phyloP scores from a whole-genome alignment of 2,797 vertebrate genomes.

The Phoeniculus purpureus region DNA sequence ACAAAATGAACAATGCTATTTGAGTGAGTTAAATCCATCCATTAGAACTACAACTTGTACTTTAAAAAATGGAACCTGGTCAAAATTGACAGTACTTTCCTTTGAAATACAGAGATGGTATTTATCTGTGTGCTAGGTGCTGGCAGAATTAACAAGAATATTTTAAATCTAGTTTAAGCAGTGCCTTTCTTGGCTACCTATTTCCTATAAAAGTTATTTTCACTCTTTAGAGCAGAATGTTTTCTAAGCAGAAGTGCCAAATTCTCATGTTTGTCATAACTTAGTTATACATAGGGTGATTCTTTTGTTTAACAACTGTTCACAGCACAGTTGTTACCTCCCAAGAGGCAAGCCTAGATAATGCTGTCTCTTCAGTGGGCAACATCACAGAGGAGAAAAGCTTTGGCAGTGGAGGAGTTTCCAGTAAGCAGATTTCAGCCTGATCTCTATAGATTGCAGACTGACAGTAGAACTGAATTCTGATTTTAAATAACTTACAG shows the following conservation, averaged over 20 bases:
- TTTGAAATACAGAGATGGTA: neutral
- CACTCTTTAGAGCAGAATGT: neutral
- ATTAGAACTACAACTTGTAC: neutral
- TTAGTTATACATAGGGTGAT: neutral
- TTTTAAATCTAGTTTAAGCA: neutral
- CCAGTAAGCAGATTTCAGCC: neutral
- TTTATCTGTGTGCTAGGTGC: neutral
- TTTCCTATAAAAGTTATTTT: neutral
- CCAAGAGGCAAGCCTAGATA: neutral
- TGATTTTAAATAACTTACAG: neutral
- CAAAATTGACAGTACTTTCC: neutral
- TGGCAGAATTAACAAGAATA: neutral
- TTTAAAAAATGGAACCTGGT: neutral
- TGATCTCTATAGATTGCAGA: neutral
- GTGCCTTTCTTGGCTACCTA: neutral
- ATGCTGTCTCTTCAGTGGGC: neutral
- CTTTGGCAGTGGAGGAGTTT: rapidly evolving
- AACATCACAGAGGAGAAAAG: neutral
- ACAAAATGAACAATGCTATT: neutral
- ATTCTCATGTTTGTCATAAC: neutral
- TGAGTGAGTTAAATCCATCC: neutral
- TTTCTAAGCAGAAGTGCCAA: neutral
- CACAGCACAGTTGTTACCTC: neutral
- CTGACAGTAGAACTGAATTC: neutral
- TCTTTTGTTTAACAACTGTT: neutral